A percentile compares a stretch with the other conserved stretches of the same genome.
These are phyloP conservation scores for Leptura quadrifasciata DNA, from an alignment of 2,888 invertebrate genomes.

Conservation along the genomic window DNA sequence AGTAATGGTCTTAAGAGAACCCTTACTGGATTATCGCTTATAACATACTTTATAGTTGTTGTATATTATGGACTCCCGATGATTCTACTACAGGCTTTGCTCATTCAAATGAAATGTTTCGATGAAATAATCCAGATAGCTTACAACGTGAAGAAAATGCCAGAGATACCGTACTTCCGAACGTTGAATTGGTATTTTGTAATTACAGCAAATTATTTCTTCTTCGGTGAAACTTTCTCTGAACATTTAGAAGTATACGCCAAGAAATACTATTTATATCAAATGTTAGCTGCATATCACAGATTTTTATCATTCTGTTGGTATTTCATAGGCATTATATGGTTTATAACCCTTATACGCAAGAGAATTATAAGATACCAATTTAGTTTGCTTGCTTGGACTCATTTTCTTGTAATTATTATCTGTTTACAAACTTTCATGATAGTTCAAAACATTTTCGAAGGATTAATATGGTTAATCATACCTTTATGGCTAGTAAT, in stretches of 20 bases:
- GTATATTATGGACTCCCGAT: slow-evolving; percentile 96
- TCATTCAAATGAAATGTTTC: slow-evolving; percentile 99
- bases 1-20: slow-evolving; percentile 95
- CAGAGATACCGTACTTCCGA: slow-evolving; percentile 88
- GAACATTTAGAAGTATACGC: slow-evolving; percentile 81
- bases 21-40: slow-evolving; percentile 95
- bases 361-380: slow-evolving; percentile 95
- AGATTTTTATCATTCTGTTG: slow-evolving; percentile 97
- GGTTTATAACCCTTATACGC: slow-evolving; percentile 97
- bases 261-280: slow-evolving; percentile 72
- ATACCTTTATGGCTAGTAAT: slow-evolving; percentile 99
- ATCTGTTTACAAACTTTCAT: slow-evolving; percentile 98
- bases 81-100: slow-evolving; percentile 93
- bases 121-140: slow-evolving; percentile 99
- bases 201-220: slow-evolving; percentile 97
- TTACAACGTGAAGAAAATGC: slow-evolving; percentile 95
- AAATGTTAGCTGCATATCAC: slow-evolving; percentile 96
- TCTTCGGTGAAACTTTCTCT: slow-evolving; percentile 96
- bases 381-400: slow-evolving; percentile 99
- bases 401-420: slow-evolving; percentile 96
- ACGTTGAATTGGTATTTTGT: slow-evolving; percentile 99
- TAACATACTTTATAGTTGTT: slow-evolving; percentile 90
- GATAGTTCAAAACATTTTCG: slow-evolving; percentile 97
- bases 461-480: slow-evolving; percentile 94
- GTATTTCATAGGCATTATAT: slow-evolving; percentile 96